phyloP scores from a whole-genome alignment of 2,888 invertebrate genomes.

The Minunthozetes semirufus region DNA sequence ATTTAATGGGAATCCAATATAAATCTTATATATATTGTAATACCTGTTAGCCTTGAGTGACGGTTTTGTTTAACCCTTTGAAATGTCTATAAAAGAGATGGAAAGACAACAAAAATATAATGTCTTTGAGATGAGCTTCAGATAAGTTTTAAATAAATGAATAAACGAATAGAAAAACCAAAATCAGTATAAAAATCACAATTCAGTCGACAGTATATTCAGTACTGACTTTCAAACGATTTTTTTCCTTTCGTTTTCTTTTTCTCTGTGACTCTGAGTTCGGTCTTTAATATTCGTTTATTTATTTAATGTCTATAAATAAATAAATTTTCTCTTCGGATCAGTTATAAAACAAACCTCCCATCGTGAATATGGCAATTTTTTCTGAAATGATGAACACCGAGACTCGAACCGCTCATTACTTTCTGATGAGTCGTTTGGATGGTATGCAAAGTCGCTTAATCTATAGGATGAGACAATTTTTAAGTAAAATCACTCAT shows the following conservation, averaged over 20 bases:
- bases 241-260: not conserved
- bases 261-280: not conserved
- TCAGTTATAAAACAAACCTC: slow-evolving; percentile 25
- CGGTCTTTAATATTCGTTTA: not conserved
- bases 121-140: not conserved
- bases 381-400: slow-evolving; percentile 35
- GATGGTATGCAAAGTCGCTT: not conserved
- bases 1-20: slow-evolving; percentile 4
- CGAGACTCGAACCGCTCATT: slow-evolving; percentile 22
- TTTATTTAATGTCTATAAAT: slow-evolving; percentile 20
- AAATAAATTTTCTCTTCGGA: not conserved
- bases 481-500: no score
- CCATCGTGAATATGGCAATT: slow-evolving; percentile 37
- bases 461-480: not conserved
- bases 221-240: no score
- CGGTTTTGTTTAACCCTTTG: slow-evolving; percentile 36
- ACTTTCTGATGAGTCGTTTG: slow-evolving; percentile 13
- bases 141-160: not conserved
- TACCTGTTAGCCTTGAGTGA: slow-evolving; percentile 35
- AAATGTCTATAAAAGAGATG: slow-evolving; percentile 29
- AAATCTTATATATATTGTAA: slow-evolving; percentile 3
- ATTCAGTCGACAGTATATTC: not conserved
- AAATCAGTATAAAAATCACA: not conserved
- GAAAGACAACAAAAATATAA: not conserved
- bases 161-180: not conserved